phyloP scores from a whole-genome alignment of 2,797 vertebrate species.

The Helicolenus hilgendorfi region DNA sequence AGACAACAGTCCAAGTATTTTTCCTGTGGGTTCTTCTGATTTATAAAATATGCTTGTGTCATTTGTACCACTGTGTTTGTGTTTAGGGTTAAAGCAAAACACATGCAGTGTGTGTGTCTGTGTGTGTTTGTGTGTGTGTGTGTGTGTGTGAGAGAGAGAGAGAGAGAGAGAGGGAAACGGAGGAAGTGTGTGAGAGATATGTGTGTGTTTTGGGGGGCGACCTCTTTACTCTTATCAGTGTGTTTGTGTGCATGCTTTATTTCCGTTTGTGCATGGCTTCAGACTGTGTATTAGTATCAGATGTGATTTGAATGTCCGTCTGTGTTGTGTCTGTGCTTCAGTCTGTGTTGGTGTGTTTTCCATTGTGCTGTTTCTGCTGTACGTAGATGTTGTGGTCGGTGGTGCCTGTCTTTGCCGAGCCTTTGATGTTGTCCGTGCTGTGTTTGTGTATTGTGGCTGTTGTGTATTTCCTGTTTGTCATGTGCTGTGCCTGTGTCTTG shows the following conservation, averaged over 20 bases:
- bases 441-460: conserved; percentile 70
- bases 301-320: conserved; percentile 22
- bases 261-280: conserved; percentile 69
- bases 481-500: conserved; percentile 77
- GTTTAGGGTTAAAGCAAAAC: conserved; percentile 56
- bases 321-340: conserved; percentile 40
- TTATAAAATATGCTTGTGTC: conserved; percentile 84
- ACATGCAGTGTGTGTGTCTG: not conserved
- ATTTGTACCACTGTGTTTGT: conserved; percentile 79
- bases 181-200: conserved; percentile 14
- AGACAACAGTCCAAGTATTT: conserved; percentile 74
- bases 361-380: conserved; percentile 19
- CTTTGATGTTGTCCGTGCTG: conserved; percentile 65
- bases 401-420: conserved; percentile 36
- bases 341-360: conserved; percentile 47
- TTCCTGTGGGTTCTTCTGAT: conserved; percentile 90
- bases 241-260: conserved; percentile 72
- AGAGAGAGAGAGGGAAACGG: not conserved
- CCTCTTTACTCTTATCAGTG: conserved; percentile 40
- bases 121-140: conserved; percentile 10
- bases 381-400: conserved; percentile 19
- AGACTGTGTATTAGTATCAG: conserved; percentile 35
- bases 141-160: not conserved
- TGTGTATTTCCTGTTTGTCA: conserved; percentile 55
- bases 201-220: conserved; percentile 28